phyloP scores from a whole-genome alignment of 2,888 invertebrate genomes.

The Ceraclea dissimilis region DNA sequence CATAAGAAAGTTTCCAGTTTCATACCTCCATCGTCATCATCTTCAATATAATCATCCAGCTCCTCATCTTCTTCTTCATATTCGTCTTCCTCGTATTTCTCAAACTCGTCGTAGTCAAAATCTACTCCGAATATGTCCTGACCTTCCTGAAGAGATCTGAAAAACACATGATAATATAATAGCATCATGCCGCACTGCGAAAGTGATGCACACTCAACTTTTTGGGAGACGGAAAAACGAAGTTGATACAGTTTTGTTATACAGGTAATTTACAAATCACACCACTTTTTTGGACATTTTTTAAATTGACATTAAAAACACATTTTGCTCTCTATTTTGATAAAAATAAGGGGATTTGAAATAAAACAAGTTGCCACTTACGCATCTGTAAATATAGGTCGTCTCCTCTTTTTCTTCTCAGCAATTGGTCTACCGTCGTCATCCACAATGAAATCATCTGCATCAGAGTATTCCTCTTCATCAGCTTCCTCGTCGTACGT shows the following conservation, averaged over 20 bases:
- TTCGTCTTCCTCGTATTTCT: conserved; percentile 79
- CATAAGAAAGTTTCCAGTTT: not conserved
- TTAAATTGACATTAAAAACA: no score
- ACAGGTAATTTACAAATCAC: no score
- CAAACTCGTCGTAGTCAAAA: conserved; percentile 89
- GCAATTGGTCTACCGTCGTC: conserved; percentile 87
- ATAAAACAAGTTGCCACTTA: no score
- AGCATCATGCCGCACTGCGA: no score
- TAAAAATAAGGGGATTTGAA: no score
- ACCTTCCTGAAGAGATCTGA: conserved; percentile 86
- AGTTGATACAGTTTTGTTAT: no score
- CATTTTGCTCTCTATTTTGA: no score
- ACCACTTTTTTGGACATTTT: no score
- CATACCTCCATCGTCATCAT: conserved; percentile 61
- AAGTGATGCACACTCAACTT: no score
- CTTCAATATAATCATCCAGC: conserved; percentile 72
- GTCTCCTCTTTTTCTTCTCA: conserved; percentile 70
- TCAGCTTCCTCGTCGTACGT: conserved; percentile 70
- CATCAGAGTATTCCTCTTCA: conserved; percentile 76
- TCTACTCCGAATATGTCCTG: conserved; percentile 99
- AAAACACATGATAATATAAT: conserved; percentile 18
- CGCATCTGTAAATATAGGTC: conserved; percentile 81
- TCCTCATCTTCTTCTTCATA: conserved; percentile 80
- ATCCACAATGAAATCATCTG: conserved; percentile 96
- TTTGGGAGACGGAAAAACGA: not conserved